Evolutionary conservation across 2,797 vertebrate species (phyloP), one percentile per base, ranked within the genome.

Genomic region (Adrianichthys oophorus): DNA sequence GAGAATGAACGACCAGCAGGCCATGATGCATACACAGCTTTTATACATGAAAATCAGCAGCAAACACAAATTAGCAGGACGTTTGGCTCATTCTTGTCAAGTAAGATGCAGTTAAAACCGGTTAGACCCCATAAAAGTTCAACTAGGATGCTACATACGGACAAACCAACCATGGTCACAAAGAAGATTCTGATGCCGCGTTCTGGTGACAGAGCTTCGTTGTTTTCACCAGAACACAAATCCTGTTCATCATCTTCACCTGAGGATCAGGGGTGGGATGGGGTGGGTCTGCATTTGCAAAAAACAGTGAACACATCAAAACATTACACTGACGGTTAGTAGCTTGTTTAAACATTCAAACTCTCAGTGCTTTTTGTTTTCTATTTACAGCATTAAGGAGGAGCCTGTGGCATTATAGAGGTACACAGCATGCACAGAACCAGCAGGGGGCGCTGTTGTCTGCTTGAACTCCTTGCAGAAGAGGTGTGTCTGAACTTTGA

Each of bases 31-130:
- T 12, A 37, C 45, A 15, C 46, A 48, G 46, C 46, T 19, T 19
- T 14, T 19, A 19, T 19, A 26, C 48, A 8, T 29, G 3, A 21
- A 56, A 64, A 51, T 37, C 15, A 76, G 7, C 49, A 26, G 51
- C 43, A 18, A 50, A 10, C 15, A 62, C 5, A 17, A 47, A 43
- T 18, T 2, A 53, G 24, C 68, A 49, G 47, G 16, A 7, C 23
- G 37, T 56, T 65, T 48, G 64, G 73, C 69, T 76, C 64, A 49
- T 63, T 76, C 23, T 48, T 14, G 0, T 54, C 63, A 62, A 54
- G 60, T 60, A 49, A 70, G 62, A 40, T 8, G 56, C 26, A 8
- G 21, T 50, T 47, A 32, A n/a, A 29, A 23, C 24, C 7, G 48
- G 59, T 53, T 55, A 52, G 23, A 69, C 4, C 8, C 14, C 52